phyloP scores from a whole-genome alignment of 2,888 invertebrate genomes.

The Cryptus viduatorius region DNA sequence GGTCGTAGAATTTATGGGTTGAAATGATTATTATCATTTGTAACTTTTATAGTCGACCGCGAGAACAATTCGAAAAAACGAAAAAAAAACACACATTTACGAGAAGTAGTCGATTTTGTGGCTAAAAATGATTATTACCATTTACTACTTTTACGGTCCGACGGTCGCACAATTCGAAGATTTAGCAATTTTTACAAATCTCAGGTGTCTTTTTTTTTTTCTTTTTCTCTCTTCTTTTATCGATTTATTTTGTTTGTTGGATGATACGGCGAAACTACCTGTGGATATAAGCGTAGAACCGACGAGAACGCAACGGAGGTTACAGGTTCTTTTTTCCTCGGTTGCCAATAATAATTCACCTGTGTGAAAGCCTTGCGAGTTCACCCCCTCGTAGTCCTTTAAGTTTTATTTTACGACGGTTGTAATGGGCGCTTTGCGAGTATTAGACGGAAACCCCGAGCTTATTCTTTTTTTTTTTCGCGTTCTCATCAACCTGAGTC shows the following conservation, averaged over 20 bases:
- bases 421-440: slow-evolving; percentile 32
- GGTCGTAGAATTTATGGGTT: background rate
- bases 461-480: slow-evolving; percentile 26
- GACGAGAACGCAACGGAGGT: slow-evolving; percentile 10
- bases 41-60: background rate
- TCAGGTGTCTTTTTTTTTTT: slow-evolving; percentile 17
- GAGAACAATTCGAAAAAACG: no score
- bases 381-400: slow-evolving; percentile 11
- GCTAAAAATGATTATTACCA: slow-evolving; percentile 47
- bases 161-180: background rate
- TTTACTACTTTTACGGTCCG: slow-evolving; percentile 32
- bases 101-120: slow-evolving; percentile 11
- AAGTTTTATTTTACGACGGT: slow-evolving; percentile 56
- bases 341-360: slow-evolving; percentile 56
- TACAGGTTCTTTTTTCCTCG: slow-evolving; percentile 25
- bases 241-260: slow-evolving; percentile 57
- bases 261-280: slow-evolving; percentile 50
- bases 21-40: no score
- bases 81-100: background rate
- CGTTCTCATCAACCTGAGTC: slow-evolving; percentile 38
- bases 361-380: slow-evolving; percentile 29
- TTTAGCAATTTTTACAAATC: background rate
- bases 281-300: background rate
- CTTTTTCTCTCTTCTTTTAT: slow-evolving; percentile 30
- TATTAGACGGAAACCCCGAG: slow-evolving; percentile 43